Conservation (phyloP, 2,888 invertebrate species). For the Bhutanitis thaidina region DNA sequence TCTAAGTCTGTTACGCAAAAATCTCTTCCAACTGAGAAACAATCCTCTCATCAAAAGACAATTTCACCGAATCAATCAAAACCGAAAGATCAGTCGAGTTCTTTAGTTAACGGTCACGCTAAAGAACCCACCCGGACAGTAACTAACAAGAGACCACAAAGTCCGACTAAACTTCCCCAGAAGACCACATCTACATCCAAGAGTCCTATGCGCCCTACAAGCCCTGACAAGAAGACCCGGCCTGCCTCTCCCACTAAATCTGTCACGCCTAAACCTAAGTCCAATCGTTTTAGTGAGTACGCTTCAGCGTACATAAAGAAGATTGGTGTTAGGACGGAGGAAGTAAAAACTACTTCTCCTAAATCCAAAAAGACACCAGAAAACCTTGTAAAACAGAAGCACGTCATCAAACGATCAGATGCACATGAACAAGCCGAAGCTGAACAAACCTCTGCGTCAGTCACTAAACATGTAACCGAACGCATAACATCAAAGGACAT, state of each 20-base stretch:
- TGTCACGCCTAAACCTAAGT: conserved; percentile 49
- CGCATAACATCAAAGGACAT: conserved; percentile 53
- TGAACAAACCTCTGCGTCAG: conserved; percentile 36
- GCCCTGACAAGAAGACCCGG: conserved; percentile 62
- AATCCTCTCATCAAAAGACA: conserved; percentile 8
- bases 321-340: conserved; percentile 57
- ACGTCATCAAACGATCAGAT: conserved; percentile 23
- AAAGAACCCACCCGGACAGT: conserved; percentile 39
- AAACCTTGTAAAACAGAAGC: conserved; percentile 21
- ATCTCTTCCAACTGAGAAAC: conserved; percentile 7
- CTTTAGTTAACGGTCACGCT: conserved; percentile 44
- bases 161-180: conserved; percentile 49
- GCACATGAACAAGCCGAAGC: conserved; percentile 34
- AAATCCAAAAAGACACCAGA: conserved; percentile 41
- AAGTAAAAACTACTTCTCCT: conserved; percentile 43
- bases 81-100: conserved; percentile 33
- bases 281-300: conserved; percentile 67
- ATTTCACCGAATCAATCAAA: conserved; percentile 25
- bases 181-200: conserved; percentile 42
- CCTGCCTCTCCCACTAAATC: conserved; percentile 58
- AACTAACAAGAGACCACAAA: conserved; percentile 40
- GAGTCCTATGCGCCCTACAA: conserved; percentile 52
- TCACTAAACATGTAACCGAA: conserved; percentile 41
- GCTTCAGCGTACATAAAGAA: conserved; percentile 75
- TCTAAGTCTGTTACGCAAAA: conserved; percentile 25